Base-by-base conservation (phyloP, 2,113 vertebrate genomes). In the Scomber scombrus region DNA sequence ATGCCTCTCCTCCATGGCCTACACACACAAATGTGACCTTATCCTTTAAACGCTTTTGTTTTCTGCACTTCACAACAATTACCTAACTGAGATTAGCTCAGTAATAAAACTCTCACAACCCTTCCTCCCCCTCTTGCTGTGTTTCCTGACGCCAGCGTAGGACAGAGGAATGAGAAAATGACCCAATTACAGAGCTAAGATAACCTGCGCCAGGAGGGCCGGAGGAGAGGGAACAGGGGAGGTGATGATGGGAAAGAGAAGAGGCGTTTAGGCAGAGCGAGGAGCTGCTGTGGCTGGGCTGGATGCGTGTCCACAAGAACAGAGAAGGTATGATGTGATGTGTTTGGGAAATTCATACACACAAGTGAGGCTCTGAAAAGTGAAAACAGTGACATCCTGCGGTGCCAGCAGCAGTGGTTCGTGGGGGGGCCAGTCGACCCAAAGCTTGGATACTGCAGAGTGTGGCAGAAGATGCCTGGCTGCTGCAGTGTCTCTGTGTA, bases 401-500 rank as follows among this genome's bases (percentile, higher is more conserved):
- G 19, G 63, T 50, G 57, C 58, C 74, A 66, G 58, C 72, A 26
- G 23, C 34, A 40, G 34, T 40, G 34, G 9, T 9, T 40, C 34
- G 34, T 40, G 31, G 31, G 31, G 31, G 31, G 49, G 56, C 51
- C 47, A 46, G 67, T 7, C 56, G 84, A 63, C 71, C 68, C 54
- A 34, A 1, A 18, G 55, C 82, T 26, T 69, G 47, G 68, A 49
- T 63, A 58, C 87, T 68, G 89, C 89, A 71, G 62, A 29, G 18
- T 45, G 58, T 16, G 49, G 26, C 55, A 29, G 72, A 50, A 63
- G 85, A 81, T 76, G 79, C 54, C 51, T 34, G 50, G 50, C 60
- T 86, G 73, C 89, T 88, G 88, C 91, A 86, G 71, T 80, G 75
- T 80, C 78, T 51, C 72, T 21, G n/a, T 55, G 6, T 11, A 23